phyloP scores from a whole-genome alignment of 2,888 invertebrate genomes.

The Acrobasis suavella region DNA sequence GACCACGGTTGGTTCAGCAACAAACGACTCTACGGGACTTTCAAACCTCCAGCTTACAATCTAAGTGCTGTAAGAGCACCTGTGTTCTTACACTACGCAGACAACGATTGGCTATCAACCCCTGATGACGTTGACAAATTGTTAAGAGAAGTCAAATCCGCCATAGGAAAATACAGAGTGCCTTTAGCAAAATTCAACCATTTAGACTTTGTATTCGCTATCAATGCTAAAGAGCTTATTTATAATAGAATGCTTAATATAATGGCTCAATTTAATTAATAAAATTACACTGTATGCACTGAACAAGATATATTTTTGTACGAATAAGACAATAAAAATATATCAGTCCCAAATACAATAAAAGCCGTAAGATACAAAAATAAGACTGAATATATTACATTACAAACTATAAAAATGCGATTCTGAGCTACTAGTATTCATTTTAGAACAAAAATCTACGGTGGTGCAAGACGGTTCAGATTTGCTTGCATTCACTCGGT shows the following conservation, averaged over 20 bases:
- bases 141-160: conserved; percentile 61
- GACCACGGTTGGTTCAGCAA: conserved; percentile 74
- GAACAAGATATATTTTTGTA: background rate
- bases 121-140: conserved; percentile 69
- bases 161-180: conserved; percentile 73
- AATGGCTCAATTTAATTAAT: conserved; percentile 59
- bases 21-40: conserved; percentile 66
- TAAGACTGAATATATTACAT: conserved; percentile 18
- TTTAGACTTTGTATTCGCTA: conserved; percentile 82
- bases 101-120: conserved; percentile 78
- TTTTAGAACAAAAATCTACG: conserved; percentile 22
- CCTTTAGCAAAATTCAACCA: conserved; percentile 77
- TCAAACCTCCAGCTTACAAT: conserved; percentile 77
- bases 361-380: conserved; percentile 10
- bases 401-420: conserved; percentile 44
- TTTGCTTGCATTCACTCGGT: conserved; percentile 42
- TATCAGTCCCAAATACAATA: background rate
- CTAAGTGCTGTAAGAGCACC: conserved; percentile 70
- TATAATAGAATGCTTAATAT: conserved; percentile 78
- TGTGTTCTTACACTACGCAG: conserved; percentile 75
- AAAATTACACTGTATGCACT: background rate
- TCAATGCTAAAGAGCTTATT: conserved; percentile 80
- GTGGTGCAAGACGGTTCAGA: conserved; percentile 49
- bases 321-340: background rate
- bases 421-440: conserved; percentile 35